Evolutionary conservation across 1,140 invertebrate species (phyloP), one percentile per base, ranked within the genome.

Genomic region (Eubasilissa regina): DNA sequence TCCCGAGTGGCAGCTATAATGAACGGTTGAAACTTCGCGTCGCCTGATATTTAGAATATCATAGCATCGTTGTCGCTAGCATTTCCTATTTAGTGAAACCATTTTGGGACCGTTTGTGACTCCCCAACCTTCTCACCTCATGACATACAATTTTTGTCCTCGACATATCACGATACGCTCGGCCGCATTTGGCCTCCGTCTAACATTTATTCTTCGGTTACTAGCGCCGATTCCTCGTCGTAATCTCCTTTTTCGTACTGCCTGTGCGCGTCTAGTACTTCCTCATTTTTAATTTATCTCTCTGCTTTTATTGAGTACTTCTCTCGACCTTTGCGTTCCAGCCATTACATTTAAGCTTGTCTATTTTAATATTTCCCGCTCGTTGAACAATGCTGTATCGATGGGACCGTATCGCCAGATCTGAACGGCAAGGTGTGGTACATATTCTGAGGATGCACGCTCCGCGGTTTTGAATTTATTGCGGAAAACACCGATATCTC

Each of bases 101-200:
- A 35, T 66, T 66, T 66, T 44, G 62, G 62, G 43, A n/a, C 25
- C 35, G 66, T 12, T 17, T 51, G 45, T 11, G 19, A 25, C 66
- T 53, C 53, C 45, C 21, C 21, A 21, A 74, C 70, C 70, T 74
- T 58, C 48, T 56, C 70, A 74, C 70, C 70, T 74, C 53, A 13
- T 56, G 51, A 25, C 70, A 74, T 47, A 74, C 21, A 51, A 35
- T 35, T 48, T 72, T 72, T 74, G 70, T 58, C 70, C 70, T 74
- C 51, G 70, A 43, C 70, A 74, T 74, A 74, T 74, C 70, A 74
- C 70, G 70, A 74, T 43, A 74, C 43, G 53, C 35, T 15, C n/a
- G 25, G 70, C 70, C 70, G 51, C 70, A 45, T 43, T 73, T 74
- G 53, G 25, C 48, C 70, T 74, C 70, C 70, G 35, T 56, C 25